Percentiles rank a stretch among this genome's conserved stretches.
Conservation (phyloP, 2,113 vertebrate genomes). For the Corythaeola cristata region DNA sequence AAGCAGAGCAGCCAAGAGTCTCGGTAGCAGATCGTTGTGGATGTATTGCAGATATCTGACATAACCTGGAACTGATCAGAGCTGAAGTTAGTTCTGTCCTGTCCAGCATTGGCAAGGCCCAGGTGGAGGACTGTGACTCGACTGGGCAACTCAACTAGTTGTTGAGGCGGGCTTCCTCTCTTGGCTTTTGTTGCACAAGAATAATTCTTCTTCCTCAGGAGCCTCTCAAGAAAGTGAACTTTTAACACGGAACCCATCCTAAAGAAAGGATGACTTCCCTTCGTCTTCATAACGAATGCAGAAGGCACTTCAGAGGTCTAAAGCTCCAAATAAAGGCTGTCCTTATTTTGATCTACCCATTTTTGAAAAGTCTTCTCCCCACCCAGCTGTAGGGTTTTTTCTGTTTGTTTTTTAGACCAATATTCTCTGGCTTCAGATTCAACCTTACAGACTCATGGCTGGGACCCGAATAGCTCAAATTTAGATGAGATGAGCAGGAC, state of each 20-base stretch:
- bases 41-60: not conserved
- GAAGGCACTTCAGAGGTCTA: not conserved
- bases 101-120: not conserved
- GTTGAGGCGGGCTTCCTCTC: not conserved
- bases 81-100: not conserved
- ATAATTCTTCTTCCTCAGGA: not conserved
- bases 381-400: not conserved
- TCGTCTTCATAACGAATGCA: not conserved
- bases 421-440: not conserved
- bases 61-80: not conserved
- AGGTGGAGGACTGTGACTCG: not conserved
- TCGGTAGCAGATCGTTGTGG: not conserved
- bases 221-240: not conserved
- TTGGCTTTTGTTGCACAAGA: not conserved
- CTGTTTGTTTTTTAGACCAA: not conserved
- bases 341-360: not conserved
- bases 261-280: not conserved
- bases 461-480: not conserved
- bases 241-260: not conserved
- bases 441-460: not conserved
- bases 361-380: not conserved
- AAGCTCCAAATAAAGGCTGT: not conserved
- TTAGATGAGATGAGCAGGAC: not conserved
- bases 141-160: not conserved
- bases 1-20: not conserved